Conservation (phyloP, 2,113 vertebrate genomes). For the Azemiops feae region DNA sequence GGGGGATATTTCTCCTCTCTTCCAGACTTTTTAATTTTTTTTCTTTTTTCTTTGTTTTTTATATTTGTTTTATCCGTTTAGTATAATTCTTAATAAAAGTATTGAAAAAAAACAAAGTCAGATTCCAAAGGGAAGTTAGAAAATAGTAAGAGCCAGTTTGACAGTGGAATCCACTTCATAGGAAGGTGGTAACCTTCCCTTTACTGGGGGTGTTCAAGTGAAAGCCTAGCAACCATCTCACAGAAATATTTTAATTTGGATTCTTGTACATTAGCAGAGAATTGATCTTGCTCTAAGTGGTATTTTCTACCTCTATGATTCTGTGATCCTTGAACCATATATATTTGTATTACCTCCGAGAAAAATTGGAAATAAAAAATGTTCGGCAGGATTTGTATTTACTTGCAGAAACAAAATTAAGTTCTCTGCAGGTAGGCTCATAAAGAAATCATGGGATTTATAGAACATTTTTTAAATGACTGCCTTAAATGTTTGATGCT, state of each 20-base stretch:
- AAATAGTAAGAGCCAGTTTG: neutral
- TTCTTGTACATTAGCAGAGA: neutral
- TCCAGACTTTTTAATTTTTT: neutral
- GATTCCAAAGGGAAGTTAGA: neutral
- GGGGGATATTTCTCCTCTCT: neutral
- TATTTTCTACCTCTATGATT: neutral
- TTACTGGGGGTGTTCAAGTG: neutral
- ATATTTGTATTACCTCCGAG: neutral
- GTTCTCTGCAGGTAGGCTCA: neutral
- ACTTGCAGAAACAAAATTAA: constrained; percentile 2
- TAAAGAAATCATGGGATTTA: constrained; percentile 1
- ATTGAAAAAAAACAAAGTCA: neutral
- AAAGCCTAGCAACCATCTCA: neutral
- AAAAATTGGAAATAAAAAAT: neutral
- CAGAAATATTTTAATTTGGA: neutral
- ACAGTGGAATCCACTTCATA: neutral
- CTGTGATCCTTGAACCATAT: neutral
- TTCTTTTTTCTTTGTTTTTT: neutral
- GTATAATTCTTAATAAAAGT: neutral
- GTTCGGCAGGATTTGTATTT: neutral
- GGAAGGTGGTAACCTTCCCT: neutral
- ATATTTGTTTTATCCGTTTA: neutral
- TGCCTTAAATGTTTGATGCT: neutral
- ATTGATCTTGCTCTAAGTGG: neutral
- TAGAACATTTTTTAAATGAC: constrained; percentile 1